phyloP scores from a whole-genome alignment of 2,797 vertebrate genomes.

The Falco novaeseelandiae region DNA sequence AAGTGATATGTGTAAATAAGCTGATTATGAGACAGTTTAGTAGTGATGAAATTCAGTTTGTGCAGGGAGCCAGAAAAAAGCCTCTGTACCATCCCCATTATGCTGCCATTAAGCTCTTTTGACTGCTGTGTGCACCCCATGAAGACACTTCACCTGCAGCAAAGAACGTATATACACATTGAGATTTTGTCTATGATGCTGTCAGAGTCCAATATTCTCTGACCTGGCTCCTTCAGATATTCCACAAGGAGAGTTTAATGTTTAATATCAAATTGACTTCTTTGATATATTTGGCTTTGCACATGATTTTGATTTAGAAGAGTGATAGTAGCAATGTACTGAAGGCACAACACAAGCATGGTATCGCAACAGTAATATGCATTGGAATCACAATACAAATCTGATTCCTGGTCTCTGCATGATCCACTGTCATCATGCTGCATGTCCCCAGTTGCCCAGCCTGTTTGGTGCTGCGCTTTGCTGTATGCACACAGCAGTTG shows the following conservation, averaged over 20 bases:
- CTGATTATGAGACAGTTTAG: not conserved
- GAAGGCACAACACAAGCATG: not conserved
- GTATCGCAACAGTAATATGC: not conserved
- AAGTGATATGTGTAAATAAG: not conserved
- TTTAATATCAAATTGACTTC: not conserved
- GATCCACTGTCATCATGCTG: not conserved
- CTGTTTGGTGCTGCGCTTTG: not conserved
- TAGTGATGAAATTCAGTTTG: not conserved
- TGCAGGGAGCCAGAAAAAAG: not conserved
- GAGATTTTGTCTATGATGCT: not conserved
- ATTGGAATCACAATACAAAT: too few relatives aligned
- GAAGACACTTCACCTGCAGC: not conserved
- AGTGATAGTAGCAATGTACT: too few relatives aligned
- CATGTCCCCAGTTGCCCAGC: not conserved
- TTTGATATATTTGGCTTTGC: not conserved
- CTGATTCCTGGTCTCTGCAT: fast-evolving
- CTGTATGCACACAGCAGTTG: not conserved
- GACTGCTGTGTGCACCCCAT: not conserved
- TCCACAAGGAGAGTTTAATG: not conserved
- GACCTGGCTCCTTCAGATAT: not conserved
- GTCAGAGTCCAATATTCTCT: not conserved
- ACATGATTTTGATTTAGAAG: not conserved
- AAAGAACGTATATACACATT: not conserved
- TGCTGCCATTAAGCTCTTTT: not conserved
- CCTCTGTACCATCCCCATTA: not conserved